Percentiles rank a stretch among this genome's conserved stretches.
Conservation (phyloP, 2,797 vertebrate genomes). For the Synaphobranchus kaupii region DNA sequence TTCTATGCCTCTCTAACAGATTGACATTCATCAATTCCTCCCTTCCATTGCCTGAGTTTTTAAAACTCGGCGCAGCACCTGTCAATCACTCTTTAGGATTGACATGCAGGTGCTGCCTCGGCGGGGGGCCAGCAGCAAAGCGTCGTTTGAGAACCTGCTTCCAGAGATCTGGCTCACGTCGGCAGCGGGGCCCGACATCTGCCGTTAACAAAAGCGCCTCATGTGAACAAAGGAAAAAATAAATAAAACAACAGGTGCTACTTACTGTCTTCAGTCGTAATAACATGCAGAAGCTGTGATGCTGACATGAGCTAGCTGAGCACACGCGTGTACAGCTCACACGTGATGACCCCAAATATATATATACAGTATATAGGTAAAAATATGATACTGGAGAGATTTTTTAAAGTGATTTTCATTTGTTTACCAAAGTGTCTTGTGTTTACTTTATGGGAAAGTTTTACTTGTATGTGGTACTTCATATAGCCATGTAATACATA, state of each 20-base stretch:
- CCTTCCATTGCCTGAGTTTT: background rate
- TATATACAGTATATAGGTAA: no score
- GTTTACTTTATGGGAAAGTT: no score
- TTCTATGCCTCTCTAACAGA: background rate
- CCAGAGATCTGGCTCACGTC: background rate
- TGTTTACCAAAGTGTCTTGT: no score
- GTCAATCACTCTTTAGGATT: background rate
- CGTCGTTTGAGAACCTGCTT: background rate
- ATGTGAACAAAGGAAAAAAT: background rate
- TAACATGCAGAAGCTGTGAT: background rate
- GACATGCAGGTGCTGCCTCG: background rate
- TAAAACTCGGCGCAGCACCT: background rate
- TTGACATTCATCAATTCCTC: background rate
- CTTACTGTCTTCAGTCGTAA: background rate
- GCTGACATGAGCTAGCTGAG: background rate
- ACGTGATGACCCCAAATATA: background rate
- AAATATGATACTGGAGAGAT: no score
- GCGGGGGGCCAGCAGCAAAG: background rate
- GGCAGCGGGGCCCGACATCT: conserved; percentile 4
- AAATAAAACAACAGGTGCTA: background rate
- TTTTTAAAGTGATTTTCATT: no score
- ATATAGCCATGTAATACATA: no score
- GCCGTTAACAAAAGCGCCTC: background rate
- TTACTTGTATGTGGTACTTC: no score
- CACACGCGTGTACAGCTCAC: background rate